Conservation (phyloP, 2,113 vertebrate genomes). For the Rhizomys pruinosus region DNA sequence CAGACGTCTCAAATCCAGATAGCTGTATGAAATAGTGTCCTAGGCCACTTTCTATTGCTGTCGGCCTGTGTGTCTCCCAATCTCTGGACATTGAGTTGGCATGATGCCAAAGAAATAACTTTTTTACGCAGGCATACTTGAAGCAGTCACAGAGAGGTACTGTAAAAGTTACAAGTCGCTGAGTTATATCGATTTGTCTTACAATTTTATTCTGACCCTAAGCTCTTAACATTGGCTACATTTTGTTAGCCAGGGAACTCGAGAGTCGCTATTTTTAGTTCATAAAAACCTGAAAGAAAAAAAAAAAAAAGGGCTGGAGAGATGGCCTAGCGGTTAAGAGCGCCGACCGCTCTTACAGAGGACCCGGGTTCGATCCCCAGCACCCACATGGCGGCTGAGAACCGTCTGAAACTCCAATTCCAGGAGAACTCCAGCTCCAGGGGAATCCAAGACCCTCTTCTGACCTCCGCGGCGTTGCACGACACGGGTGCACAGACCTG, state of each 20-base stretch:
- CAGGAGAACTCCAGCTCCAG: no score
- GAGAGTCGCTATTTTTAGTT: no score
- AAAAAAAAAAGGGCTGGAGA: background rate
- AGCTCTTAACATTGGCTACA: background rate
- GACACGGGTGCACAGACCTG: no score
- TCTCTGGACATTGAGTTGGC: background rate
- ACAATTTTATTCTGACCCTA: background rate
- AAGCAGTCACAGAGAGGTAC: background rate
- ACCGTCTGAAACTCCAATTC: no score
- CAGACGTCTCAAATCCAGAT: background rate
- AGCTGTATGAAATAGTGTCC: background rate
- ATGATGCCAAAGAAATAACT: background rate
- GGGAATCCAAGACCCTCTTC: no score
- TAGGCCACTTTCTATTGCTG: background rate
- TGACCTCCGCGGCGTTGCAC: no score
- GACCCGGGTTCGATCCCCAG: no score
- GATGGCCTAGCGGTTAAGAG: no score
- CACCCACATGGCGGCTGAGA: no score
- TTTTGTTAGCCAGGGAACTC: background rate
- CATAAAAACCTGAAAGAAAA: no score
- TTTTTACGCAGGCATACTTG: background rate
- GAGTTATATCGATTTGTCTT: background rate
- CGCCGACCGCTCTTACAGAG: no score
- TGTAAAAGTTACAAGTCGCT: background rate
- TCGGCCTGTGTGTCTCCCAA: background rate